Conservation (phyloP, 1,140 invertebrate species). For the Eubasilissa regina region DNA sequence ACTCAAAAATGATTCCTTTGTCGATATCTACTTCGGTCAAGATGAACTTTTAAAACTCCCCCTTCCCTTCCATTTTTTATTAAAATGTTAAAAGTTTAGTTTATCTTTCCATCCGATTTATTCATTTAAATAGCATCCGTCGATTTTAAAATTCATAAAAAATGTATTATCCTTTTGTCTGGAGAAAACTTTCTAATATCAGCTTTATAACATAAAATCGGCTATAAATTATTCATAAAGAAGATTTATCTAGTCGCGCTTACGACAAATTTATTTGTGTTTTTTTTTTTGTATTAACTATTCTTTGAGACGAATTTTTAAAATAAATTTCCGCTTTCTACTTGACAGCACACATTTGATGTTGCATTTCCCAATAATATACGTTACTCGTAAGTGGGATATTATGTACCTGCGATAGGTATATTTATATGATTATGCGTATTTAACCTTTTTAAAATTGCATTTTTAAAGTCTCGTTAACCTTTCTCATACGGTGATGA, state of each 20-base stretch:
- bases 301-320: background rate
- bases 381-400: too few species aligned
- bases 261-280: background rate
- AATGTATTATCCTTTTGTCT: background rate
- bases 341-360: too few species aligned
- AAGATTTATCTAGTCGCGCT: background rate
- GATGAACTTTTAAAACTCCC: background rate
- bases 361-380: too few species aligned
- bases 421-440: too few species aligned
- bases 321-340: too few species aligned
- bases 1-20: constrained; percentile 30
- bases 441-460: too few species aligned
- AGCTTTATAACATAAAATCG: background rate
- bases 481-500: too few species aligned
- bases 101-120: background rate
- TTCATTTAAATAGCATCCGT: background rate
- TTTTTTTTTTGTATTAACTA: background rate
- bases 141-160: background rate
- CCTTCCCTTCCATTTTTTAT: background rate
- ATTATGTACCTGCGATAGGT: too few species aligned
- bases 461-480: too few species aligned
- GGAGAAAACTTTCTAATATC: background rate
- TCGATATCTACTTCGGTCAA: constrained; percentile 17
- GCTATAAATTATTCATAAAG: constrained; percentile 5
- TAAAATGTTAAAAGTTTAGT: constrained; percentile 31